Evolutionary conservation across 53 echinoderm and acorn worm species (phyloP).

Genomic region (Patiria pectinifera): DNA sequence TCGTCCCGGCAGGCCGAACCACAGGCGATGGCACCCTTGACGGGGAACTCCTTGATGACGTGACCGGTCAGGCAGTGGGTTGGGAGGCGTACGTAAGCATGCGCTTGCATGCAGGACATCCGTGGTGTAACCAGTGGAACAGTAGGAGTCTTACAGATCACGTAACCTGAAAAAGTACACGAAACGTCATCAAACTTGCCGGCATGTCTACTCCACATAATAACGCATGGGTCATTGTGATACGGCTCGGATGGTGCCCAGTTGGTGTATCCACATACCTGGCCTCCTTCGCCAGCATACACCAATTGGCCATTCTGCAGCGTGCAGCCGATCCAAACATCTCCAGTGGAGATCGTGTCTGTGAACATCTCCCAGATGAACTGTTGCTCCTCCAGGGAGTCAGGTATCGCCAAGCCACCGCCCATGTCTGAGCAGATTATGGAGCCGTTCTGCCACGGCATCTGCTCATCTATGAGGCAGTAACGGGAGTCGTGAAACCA

Average conservation of each 20-base stretch:
- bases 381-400: conserved; percentile 7
- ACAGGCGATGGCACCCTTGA: background rate
- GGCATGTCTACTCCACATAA: too few relatives aligned
- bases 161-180: too few relatives aligned
- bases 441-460: background rate
- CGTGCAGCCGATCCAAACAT: conserved; percentile 4
- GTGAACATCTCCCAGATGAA: conserved; percentile 23
- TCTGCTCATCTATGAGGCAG: background rate
- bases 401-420: conserved; percentile 12
- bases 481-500: background rate
- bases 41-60: conserved; percentile 4
- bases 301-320: too few relatives aligned
- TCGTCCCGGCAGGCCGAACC: background rate
- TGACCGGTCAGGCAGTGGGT: conserved; percentile 17
- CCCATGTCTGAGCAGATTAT: conserved; percentile 28
- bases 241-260: too few relatives aligned
- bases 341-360: background rate
- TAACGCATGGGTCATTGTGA: too few relatives aligned
- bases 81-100: background rate
- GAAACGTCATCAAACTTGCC: too few relatives aligned
- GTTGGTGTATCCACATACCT: too few relatives aligned
- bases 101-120: background rate
- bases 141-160: too few relatives aligned
- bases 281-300: too few relatives aligned
- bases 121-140: too few relatives aligned